Evolutionary conservation across 1,140 invertebrate genomes (phyloP).

Genomic region (Trachymyrmex septentrionalis): DNA sequence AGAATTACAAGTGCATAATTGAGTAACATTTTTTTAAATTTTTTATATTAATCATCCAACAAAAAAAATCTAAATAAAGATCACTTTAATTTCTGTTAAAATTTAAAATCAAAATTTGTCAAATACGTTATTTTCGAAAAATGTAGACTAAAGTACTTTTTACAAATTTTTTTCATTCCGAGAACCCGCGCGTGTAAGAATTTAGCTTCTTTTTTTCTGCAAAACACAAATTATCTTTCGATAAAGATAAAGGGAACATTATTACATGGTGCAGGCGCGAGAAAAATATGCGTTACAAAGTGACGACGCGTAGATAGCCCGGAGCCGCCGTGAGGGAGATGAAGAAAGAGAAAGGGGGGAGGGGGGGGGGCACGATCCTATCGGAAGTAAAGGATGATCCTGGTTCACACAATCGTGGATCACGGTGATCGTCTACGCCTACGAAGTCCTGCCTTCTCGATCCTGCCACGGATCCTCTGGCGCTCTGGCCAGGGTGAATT

Average conservation of each 20-base stretch:
- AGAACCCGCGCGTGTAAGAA: not conserved
- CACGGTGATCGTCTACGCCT: constrained; percentile 83
- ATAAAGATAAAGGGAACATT: constrained; percentile 24
- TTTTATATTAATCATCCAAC: not conserved
- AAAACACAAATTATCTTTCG: constrained; percentile 7
- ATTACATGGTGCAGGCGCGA: constrained; percentile 38
- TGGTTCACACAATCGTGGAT: constrained; percentile 81
- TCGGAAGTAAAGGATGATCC: constrained; percentile 84
- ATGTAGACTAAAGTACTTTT: not conserved
- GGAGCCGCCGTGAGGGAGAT: not conserved
- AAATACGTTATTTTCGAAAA: not conserved
- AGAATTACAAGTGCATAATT: too few relatives aligned
- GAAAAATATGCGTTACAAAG: constrained; percentile 60
- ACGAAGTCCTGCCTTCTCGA: constrained; percentile 67
- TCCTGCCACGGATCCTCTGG: constrained; percentile 45
- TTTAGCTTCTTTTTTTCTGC: not conserved
- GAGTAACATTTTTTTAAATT: too few relatives aligned
- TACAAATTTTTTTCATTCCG: not conserved
- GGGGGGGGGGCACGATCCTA: constrained; percentile 67
- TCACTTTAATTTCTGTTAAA: not conserved
- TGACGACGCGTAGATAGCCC: constrained; percentile 48
- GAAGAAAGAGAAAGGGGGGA: not conserved
- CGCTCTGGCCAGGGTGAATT: constrained; percentile 55
- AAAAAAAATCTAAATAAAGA: not conserved
- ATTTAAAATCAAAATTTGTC: not conserved